A percentile compares a stretch with the other conserved stretches of the same genome.
Conservation (phyloP, 1,140 invertebrate species). For the Scaptomyza montana region DNA sequence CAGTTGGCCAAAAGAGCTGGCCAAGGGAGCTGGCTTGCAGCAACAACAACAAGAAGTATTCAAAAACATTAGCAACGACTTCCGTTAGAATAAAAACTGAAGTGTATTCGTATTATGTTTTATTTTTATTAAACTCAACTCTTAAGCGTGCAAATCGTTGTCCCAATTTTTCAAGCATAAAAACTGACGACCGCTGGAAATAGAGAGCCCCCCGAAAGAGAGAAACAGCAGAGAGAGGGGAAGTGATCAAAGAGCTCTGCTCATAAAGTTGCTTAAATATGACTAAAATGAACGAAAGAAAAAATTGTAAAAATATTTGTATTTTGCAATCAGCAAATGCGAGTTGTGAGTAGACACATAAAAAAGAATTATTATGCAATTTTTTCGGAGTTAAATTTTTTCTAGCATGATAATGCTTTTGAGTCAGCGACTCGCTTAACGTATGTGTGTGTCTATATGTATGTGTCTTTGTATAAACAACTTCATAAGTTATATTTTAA, state of each 20-base stretch:
- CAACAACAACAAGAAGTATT: slow-evolving; percentile 17
- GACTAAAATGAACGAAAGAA: slow-evolving; percentile 9
- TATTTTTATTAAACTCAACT: slow-evolving; percentile 40
- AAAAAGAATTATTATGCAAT: slow-evolving; percentile 82
- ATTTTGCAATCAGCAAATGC: slow-evolving; percentile 57
- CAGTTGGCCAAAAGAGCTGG: slow-evolving; percentile 41
- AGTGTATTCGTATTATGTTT: not conserved
- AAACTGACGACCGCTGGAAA: slow-evolving; percentile 51
- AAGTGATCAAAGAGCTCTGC: slow-evolving; percentile 6
- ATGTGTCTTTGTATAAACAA: slow-evolving; percentile 22
- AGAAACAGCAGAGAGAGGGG: slow-evolving; percentile 8
- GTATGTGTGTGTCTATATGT: not conserved
- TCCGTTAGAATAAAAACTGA: slow-evolving; percentile 72
- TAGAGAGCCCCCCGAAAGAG: slow-evolving; percentile 31
- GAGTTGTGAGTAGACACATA: slow-evolving; percentile 49
- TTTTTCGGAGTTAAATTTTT: slow-evolving; percentile 27
- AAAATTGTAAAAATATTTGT: slow-evolving; percentile 37
- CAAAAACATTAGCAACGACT: slow-evolving; percentile 46
- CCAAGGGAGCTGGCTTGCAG: slow-evolving; percentile 30
- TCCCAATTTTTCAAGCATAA: slow-evolving; percentile 82
- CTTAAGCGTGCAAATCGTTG: slow-evolving; percentile 72
- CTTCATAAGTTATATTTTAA: slow-evolving; percentile 30
- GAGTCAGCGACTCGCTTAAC: slow-evolving; percentile 3
- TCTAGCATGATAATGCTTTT: slow-evolving; percentile 59
- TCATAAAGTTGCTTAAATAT: slow-evolving; percentile 51